Conservation (phyloP, 23 tunicate species). For the Halocynthia roretzi region DNA sequence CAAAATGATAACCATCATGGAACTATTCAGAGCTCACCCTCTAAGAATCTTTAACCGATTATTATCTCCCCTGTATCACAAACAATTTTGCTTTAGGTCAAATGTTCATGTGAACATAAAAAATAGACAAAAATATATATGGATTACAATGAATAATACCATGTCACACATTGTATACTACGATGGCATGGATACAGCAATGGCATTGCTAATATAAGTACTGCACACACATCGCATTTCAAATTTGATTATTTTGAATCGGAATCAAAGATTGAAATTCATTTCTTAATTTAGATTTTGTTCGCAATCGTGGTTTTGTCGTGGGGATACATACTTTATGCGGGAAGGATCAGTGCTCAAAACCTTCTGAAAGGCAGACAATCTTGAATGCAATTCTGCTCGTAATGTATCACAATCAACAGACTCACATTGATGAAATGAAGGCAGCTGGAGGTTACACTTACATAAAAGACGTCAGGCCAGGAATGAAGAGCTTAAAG, state of each 20-base stretch:
- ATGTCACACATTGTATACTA: too few species aligned
- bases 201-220: too few species aligned
- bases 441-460: constrained; percentile 17
- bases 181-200: too few species aligned
- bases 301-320: constrained; percentile 54
- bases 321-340: constrained; percentile 58
- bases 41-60: too few species aligned
- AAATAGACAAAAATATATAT: too few species aligned
- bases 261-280: neutral
- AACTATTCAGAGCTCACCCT: too few species aligned
- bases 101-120: too few species aligned
- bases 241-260: neutral
- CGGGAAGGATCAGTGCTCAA: constrained; percentile 48
- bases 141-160: too few species aligned
- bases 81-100: too few species aligned
- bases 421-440: constrained; percentile 2
- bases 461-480: constrained; percentile 64
- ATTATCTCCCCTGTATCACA: too few species aligned
- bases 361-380: constrained; percentile 2
- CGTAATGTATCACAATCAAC: neutral
- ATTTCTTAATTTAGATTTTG: constrained; percentile 15
- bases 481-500: constrained; percentile 61
- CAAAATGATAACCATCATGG: too few species aligned
- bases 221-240: neutral
- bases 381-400: too few species aligned